phyloP scores from a whole-genome alignment of 2,888 invertebrate species.

The Pterostichus niger region DNA sequence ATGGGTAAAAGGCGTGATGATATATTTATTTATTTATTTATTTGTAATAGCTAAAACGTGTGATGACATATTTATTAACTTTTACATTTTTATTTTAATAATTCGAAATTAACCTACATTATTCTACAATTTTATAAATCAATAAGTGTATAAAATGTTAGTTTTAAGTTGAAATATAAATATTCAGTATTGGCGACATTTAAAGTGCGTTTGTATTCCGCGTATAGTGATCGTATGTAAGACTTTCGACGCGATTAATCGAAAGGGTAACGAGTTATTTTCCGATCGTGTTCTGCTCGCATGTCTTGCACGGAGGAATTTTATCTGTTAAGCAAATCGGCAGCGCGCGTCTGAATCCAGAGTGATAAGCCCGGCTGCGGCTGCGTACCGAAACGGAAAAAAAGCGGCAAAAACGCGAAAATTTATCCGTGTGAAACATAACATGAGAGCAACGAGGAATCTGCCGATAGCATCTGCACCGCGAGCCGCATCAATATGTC shows the following conservation, averaged over 20 bases:
- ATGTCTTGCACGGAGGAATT: constrained; percentile 57
- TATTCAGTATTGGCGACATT: too few species aligned
- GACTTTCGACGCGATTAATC: constrained; percentile 36
- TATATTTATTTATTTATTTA: too few species aligned
- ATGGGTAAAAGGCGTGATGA: too few species aligned
- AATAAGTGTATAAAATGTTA: too few species aligned
- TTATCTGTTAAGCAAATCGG: constrained; percentile 61
- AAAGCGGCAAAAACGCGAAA: constrained; percentile 56
- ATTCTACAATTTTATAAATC: too few species aligned
- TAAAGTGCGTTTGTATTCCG: too few species aligned
- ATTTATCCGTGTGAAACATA: constrained; percentile 67
- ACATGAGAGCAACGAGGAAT: constrained; percentile 61
- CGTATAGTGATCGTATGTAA: too few species aligned
- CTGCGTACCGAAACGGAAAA: constrained; percentile 47
- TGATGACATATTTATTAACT: too few species aligned
- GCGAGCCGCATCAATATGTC: constrained; percentile 40
- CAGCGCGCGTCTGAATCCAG: constrained; percentile 61
- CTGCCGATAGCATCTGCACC: constrained; percentile 52
- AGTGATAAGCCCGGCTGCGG: constrained; percentile 60
- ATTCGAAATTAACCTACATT: too few species aligned
- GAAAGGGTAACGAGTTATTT: constrained; percentile 62
- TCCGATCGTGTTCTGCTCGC: constrained; percentile 54
- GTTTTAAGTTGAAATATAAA: too few species aligned
- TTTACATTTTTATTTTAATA: too few species aligned
- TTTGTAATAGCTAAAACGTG: too few species aligned